These are phyloP conservation scores for Tachina grossa DNA, from an alignment of 2,888 invertebrate species.

Conservation along the genomic window DNA sequence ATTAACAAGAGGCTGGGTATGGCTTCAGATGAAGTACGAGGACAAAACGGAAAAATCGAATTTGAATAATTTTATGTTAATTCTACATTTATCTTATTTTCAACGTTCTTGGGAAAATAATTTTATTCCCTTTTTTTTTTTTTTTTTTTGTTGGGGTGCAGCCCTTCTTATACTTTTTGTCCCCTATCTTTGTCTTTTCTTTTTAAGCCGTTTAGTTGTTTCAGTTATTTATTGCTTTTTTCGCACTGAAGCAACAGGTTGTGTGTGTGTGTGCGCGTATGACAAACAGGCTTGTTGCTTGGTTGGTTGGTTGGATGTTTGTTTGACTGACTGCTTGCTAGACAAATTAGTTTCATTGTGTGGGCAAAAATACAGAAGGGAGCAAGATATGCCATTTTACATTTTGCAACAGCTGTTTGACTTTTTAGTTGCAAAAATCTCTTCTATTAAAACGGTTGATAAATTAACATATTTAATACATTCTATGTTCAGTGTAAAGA, in stretches of 20 bases:
- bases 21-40: too few relatives aligned
- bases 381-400: background rate
- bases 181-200: constrained; percentile 29
- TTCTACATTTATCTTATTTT: background rate
- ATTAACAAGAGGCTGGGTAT: too few relatives aligned
- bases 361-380: background rate
- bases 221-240: constrained; percentile 7
- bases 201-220: constrained; percentile 29
- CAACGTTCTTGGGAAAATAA: background rate
- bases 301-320: constrained; percentile 9
- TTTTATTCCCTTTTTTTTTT: background rate
- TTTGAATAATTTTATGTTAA: too few relatives aligned
- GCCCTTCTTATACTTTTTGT: background rate
- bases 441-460: constrained; percentile 54
- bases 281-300: constrained; percentile 2
- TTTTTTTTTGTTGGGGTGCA: background rate
- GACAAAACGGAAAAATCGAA: too few relatives aligned
- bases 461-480: constrained; percentile 14
- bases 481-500: background rate
- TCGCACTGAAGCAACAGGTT: constrained; percentile 62
- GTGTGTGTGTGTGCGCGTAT: background rate
- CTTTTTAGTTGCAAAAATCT: constrained; percentile 58
- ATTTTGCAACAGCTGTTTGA: constrained; percentile 64
- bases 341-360: constrained; percentile 19
- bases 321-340: constrained; percentile 19